These are phyloP conservation scores for Lepidurus couesii DNA, from an alignment of 1,140 invertebrate species.

Conservation along the genomic window DNA sequence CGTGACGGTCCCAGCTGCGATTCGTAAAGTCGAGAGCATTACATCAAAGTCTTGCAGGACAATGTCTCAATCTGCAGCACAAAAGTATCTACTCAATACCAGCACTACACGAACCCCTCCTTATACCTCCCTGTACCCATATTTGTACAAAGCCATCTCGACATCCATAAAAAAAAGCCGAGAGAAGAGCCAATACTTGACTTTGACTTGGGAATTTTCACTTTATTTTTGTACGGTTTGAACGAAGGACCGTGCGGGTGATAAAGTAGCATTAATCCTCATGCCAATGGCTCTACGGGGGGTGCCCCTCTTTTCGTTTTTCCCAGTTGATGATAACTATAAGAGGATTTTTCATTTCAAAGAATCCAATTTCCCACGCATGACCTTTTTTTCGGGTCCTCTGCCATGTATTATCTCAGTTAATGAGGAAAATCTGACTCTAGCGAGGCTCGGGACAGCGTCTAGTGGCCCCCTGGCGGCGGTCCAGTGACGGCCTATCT, in stretches of 20 bases:
- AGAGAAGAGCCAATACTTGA: neutral
- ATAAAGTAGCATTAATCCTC: neutral
- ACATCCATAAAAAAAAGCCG: neutral
- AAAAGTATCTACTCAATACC: neutral
- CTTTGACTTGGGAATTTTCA: neutral
- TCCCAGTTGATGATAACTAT: neutral
- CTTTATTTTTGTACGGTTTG: neutral
- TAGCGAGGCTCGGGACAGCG: too few species aligned
- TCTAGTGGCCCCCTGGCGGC: too few species aligned
- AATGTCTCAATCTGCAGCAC: conserved; percentile 4
- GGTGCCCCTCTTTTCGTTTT: conserved; percentile 3
- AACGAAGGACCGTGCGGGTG: neutral
- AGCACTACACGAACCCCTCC: neutral
- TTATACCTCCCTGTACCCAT: neutral
- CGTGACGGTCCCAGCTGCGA: neutral
- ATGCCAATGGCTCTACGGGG: conserved; percentile 15
- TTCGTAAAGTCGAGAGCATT: neutral
- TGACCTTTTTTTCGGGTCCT: neutral
- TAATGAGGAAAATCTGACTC: neutral
- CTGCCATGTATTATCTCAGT: neutral
- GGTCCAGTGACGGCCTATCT: neutral
- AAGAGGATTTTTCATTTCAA: neutral
- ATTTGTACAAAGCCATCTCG: too few species aligned
- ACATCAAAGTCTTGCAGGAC: neutral
- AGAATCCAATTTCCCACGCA: neutral